Base-by-base conservation (phyloP, 2,113 vertebrate genomes). In the Sakesphorus luctuosus region DNA sequence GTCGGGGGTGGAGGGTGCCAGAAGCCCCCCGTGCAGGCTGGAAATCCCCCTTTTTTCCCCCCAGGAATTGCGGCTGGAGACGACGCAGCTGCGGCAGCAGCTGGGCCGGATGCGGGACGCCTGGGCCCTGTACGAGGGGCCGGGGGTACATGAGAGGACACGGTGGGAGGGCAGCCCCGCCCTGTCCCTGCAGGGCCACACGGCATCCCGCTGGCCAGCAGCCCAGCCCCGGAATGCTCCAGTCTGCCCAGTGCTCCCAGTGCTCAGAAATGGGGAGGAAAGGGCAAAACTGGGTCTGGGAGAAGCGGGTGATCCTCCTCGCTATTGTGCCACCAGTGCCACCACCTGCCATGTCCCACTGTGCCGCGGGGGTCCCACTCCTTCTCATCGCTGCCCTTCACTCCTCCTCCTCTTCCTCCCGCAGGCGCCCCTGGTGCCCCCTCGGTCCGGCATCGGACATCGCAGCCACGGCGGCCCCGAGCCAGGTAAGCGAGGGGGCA, bases 391-490 rank as follows among this genome's bases (percentile, higher is more conserved):
- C n/a, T n/a, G n/a, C n/a, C n/a, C n/a, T n/a, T n/a, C n/a, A n/a
- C 72, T 7, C 7, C 15, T 43, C 11, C 66, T 84, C 26, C 35
- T 50, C 23, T 36, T 10, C 58, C 33, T 52, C 44, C 20, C 13
- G 0, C 74, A 91, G 89, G 81, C 59, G 50, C 50, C 89, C 66
- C 0, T 66, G 89, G 89, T 66, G 59, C 59, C 66, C 74, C 0
- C 66, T 35, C 0, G 1, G 52, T 17, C 81, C 43, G 31, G 26
- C 35, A 10, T 12, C 1, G 4, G 59, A 72, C 11, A 7, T 44
- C 13, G 28, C 33, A 25, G 59, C 73, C 58, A 6, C 4, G 0
- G 35, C 3, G 0, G 72, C 3, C 0, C 38, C 1, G 0, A 21
- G 74, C 44, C 20, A 0, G 66, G 89, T 79, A 44, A 73, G 50